These are phyloP conservation scores for Pammene fasciana DNA, from an alignment of 2,888 invertebrate species.

Conservation along the genomic window DNA sequence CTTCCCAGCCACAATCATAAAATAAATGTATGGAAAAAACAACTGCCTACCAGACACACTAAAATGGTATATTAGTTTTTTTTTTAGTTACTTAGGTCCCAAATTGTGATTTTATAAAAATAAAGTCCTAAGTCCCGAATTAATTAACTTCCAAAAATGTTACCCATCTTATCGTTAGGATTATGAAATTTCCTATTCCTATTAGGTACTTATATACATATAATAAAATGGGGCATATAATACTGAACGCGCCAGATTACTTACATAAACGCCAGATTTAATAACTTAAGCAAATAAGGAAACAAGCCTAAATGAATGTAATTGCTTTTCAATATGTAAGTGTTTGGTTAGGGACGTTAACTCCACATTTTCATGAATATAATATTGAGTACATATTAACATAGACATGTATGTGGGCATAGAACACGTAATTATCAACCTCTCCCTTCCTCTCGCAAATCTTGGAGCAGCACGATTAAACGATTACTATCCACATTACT, in stretches of 20 bases:
- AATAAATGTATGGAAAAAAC: no score
- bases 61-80: no score
- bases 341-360: slow-evolving; percentile 6
- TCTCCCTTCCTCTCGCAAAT: slow-evolving; percentile 26
- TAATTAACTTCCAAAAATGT: not conserved
- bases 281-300: slow-evolving; percentile 12
- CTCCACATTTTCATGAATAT: not conserved
- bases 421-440: slow-evolving; percentile 32
- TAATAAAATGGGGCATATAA: slow-evolving; percentile 1
- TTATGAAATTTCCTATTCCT: not conserved
- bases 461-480: slow-evolving; percentile 25
- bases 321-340: slow-evolving; percentile 14
- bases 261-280: not conserved
- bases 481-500: slow-evolving; percentile 39
- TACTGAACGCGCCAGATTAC: not conserved
- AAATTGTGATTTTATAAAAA: no score
- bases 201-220: no score
- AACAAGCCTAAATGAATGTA: slow-evolving; percentile 10
- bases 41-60: no score
- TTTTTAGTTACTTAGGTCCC: no score
- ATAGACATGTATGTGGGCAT: slow-evolving; percentile 14
- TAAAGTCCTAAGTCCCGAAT: no score
- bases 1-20: no score
- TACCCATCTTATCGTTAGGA: not conserved
- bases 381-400: slow-evolving; percentile 24